Evolutionary conservation across 2,888 invertebrate genomes (phyloP).

Genomic region (Liodrosophila aerea): DNA sequence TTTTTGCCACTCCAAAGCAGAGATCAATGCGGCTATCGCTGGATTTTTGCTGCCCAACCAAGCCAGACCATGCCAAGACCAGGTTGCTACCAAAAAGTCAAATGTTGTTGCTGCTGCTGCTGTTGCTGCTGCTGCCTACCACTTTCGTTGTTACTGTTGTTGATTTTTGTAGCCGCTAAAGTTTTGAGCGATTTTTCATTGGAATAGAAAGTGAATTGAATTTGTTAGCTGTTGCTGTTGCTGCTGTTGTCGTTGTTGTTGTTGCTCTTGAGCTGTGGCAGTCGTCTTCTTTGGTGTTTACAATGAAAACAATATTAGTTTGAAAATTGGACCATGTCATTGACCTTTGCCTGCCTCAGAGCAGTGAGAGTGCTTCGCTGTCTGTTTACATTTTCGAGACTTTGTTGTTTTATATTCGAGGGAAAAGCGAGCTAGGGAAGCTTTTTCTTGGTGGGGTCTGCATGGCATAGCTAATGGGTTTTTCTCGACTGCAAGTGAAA

Average conservation of each 20-base stretch:
- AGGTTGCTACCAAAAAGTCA: slow-evolving; percentile 43
- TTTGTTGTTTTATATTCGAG: slow-evolving; percentile 18
- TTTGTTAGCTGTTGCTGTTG: slow-evolving; percentile 53
- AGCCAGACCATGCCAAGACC: slow-evolving; percentile 30
- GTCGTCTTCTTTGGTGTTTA: slow-evolving; percentile 55
- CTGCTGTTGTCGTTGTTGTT: slow-evolving; percentile 30
- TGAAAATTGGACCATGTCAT: slow-evolving; percentile 77
- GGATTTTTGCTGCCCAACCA: slow-evolving; percentile 50
- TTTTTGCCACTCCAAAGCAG: slow-evolving; percentile 39
- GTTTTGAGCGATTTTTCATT: slow-evolving; percentile 74
- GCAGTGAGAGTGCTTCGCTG: slow-evolving; percentile 70
- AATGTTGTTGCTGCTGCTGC: slow-evolving; percentile 44
- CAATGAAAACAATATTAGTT: slow-evolving; percentile 57
- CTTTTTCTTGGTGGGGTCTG: slow-evolving; percentile 19
- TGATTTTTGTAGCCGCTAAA: slow-evolving; percentile 52
- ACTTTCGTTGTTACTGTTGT: slow-evolving; percentile 70
- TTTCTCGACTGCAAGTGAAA: slow-evolving; percentile 46
- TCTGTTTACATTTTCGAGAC: slow-evolving; percentile 26
- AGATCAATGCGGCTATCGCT: slow-evolving; percentile 65
- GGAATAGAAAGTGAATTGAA: slow-evolving; percentile 78
- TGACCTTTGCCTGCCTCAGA: slow-evolving; percentile 70
- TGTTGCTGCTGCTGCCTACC: slow-evolving; percentile 54
- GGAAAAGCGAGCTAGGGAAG: slow-evolving; percentile 38
- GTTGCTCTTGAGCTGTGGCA: slow-evolving; percentile 41
- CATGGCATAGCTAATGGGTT: slow-evolving; percentile 22